phyloP scores from a whole-genome alignment of 2,113 vertebrate genomes.

The Anser brachyrhynchus region DNA sequence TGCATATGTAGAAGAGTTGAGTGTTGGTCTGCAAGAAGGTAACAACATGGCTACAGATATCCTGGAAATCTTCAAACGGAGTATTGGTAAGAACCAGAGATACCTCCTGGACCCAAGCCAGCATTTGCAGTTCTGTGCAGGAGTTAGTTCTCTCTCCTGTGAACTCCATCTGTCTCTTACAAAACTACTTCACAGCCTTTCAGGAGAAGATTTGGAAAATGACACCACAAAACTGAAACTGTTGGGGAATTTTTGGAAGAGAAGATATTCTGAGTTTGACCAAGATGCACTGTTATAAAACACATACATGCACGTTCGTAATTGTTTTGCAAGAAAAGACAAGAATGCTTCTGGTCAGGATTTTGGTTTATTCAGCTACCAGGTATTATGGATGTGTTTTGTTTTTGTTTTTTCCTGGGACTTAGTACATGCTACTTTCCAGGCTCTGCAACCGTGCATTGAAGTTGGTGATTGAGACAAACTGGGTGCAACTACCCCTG shows the following conservation, averaged over 20 bases:
- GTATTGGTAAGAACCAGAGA: not conserved
- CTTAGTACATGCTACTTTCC: not conserved
- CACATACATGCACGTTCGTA: not conserved
- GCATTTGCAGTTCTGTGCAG: not conserved
- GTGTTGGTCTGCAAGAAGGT: not conserved
- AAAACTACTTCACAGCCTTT: not conserved
- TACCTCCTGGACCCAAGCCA: not conserved
- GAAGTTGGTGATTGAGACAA: not conserved
- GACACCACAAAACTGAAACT: not conserved
- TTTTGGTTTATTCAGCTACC: conserved; percentile 23
- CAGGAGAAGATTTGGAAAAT: not conserved
- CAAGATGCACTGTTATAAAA: not conserved
- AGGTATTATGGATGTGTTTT: not conserved
- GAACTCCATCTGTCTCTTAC: not conserved
- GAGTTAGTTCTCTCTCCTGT: not conserved
- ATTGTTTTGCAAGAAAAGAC: not conserved
- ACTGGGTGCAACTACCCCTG: not conserved
- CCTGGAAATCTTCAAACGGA: not conserved
- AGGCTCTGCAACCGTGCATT: not conserved
- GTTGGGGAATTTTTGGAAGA: not conserved
- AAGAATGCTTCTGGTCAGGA: not conserved
- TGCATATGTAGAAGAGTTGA: not conserved
- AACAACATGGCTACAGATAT: not conserved
- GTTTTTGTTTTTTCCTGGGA: not conserved
- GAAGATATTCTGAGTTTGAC: accelerated